phyloP scores from a whole-genome alignment of 1,140 invertebrate species.

The Zophobas atratus region DNA sequence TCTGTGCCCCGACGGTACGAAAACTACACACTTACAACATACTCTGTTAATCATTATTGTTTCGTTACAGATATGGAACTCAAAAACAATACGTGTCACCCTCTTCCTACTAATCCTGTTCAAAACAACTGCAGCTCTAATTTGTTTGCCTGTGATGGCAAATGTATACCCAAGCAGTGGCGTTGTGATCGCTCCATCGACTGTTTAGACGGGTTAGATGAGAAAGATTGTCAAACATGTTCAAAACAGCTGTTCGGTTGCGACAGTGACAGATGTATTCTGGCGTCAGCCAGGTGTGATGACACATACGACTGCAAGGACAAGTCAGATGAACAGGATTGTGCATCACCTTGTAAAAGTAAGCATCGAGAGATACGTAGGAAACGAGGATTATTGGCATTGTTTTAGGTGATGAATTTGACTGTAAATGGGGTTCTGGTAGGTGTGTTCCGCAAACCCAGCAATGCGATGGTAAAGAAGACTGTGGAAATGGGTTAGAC shows the following conservation, averaged over 20 bases:
- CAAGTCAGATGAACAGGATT: slow-evolving; percentile 79
- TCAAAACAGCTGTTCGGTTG: slow-evolving; percentile 79
- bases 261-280: slow-evolving; percentile 85
- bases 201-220: slow-evolving; percentile 74
- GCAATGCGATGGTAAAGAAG: slow-evolving; percentile 83
- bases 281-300: slow-evolving; percentile 82
- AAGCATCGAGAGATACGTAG: slow-evolving; percentile 1
- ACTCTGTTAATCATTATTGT: not conserved
- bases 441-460: slow-evolving; percentile 85
- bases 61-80: slow-evolving; percentile 69
- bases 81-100: slow-evolving; percentile 77
- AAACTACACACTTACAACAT: not conserved
- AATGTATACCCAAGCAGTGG: slow-evolving; percentile 68
- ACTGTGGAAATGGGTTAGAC: slow-evolving; percentile 83
- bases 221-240: slow-evolving; percentile 74
- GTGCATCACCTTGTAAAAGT: slow-evolving; percentile 60
- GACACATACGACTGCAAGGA: slow-evolving; percentile 84
- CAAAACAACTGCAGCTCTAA: slow-evolving; percentile 71
- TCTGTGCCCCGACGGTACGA: slow-evolving; percentile 82
- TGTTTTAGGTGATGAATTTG: slow-evolving; percentile 62
- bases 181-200: slow-evolving; percentile 71
- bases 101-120: slow-evolving; percentile 72
- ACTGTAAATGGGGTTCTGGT: slow-evolving; percentile 65
- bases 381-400: not conserved
- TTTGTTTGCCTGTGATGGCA: slow-evolving; percentile 80